These are phyloP conservation scores for Argentina silus DNA, from an alignment of 2,797 vertebrate species.

Conservation along the genomic window DNA sequence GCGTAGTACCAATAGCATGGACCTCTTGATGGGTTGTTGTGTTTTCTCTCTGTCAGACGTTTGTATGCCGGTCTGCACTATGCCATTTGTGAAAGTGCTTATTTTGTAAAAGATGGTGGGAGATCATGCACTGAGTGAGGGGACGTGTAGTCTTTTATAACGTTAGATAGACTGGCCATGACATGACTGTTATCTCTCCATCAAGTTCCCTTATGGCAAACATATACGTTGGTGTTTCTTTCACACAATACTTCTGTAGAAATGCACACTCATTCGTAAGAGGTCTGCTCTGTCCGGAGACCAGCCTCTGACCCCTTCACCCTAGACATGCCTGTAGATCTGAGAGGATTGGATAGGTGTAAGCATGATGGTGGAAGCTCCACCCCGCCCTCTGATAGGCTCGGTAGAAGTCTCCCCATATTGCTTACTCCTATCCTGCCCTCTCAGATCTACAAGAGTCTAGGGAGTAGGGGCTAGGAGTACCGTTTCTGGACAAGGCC, in stretches of 20 bases:
- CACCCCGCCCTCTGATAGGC: too few relatives aligned
- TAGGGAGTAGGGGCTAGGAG: too few relatives aligned
- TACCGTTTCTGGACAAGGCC: neutral
- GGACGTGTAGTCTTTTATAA: slow-evolving; percentile 3
- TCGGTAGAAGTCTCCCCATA: neutral
- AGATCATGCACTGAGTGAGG: slow-evolving; percentile 40
- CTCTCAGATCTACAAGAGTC: too few relatives aligned
- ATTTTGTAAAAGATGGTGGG: neutral
- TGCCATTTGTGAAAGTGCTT: slow-evolving; percentile 16
- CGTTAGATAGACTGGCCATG: slow-evolving; percentile 18
- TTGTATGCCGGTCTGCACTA: neutral
- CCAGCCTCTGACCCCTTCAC: too few relatives aligned
- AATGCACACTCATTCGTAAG: neutral
- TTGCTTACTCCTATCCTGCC: neutral
- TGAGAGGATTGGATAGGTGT: too few relatives aligned
- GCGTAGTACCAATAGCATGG: neutral
- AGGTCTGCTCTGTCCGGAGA: neutral
- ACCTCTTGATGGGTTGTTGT: neutral
- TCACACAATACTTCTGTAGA: slow-evolving; percentile 19
- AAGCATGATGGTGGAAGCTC: too few relatives aligned
- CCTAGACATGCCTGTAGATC: too few relatives aligned
- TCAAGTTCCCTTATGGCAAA: neutral
- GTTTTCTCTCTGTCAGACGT: neutral
- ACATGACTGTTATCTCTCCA: slow-evolving; percentile 19
- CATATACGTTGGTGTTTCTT: slow-evolving; percentile 7